A percentile compares a stretch with the other conserved stretches of the same genome.
Conservation (phyloP, 2,113 vertebrate genomes). For the Sterrhoptilus dennistouni region DNA sequence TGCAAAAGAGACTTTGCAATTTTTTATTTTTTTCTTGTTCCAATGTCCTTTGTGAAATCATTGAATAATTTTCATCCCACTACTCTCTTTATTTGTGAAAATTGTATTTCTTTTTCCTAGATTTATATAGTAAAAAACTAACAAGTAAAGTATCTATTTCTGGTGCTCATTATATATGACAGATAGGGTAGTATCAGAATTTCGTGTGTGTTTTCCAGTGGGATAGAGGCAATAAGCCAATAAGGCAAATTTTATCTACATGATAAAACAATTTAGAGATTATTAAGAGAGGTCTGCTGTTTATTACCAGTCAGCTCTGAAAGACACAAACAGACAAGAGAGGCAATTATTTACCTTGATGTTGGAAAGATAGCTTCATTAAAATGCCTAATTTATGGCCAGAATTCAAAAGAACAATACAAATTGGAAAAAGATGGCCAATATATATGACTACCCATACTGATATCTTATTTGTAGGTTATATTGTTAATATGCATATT, state of each 20-base stretch:
- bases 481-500: background rate
- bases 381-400: background rate
- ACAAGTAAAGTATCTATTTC: background rate
- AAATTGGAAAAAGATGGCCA: background rate
- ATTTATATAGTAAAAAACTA: background rate
- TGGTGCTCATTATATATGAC: background rate
- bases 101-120: background rate
- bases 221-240: background rate
- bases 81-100: background rate
- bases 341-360: background rate
- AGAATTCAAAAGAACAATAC: background rate
- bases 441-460: background rate
- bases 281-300: background rate
- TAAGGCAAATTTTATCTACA: background rate
- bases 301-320: background rate
- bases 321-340: background rate
- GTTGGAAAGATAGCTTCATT: background rate
- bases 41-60: background rate
- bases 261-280: background rate
- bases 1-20: background rate
- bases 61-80: background rate
- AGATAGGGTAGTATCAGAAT: background rate
- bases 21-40: background rate
- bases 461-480: background rate
- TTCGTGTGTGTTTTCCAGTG: background rate